Evolutionary conservation across 2,113 vertebrate genomes (phyloP).

Genomic region (Dolichallabes microphthalmus): DNA sequence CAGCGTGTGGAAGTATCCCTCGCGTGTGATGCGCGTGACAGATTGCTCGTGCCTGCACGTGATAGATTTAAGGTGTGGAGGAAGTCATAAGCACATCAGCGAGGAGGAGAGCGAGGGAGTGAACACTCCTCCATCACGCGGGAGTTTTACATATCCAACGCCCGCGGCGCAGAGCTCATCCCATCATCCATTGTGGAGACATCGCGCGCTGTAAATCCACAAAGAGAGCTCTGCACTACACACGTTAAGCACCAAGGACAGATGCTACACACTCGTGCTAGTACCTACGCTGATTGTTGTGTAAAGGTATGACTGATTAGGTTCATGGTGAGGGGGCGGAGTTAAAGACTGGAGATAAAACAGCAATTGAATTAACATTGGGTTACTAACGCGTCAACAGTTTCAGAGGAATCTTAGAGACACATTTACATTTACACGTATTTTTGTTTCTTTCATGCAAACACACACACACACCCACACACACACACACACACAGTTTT

Average conservation of each 20-base stretch:
- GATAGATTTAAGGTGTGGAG: slow-evolving; percentile 55
- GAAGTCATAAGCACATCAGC: slow-evolving; percentile 55
- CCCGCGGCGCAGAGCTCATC: slow-evolving; percentile 40
- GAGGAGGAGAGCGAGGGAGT: slow-evolving; percentile 20
- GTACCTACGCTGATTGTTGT: not conserved
- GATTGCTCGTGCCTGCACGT: slow-evolving; percentile 36
- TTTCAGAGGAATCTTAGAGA: not conserved
- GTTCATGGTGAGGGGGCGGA: not conserved
- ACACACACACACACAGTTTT: not conserved
- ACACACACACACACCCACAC: slow-evolving; percentile 2
- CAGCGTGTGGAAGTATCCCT: slow-evolving; percentile 45
- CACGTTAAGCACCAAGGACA: slow-evolving; percentile 42
- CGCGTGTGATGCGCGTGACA: slow-evolving; percentile 46
- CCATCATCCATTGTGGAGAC: slow-evolving; percentile 52
- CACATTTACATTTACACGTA: not conserved
- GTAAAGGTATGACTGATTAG: not conserved
- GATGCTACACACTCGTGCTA: not conserved
- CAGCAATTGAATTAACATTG: not conserved
- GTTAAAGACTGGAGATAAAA: not conserved
- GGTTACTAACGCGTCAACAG: not conserved
- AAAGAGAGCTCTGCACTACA: slow-evolving; percentile 45
- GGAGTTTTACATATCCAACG: slow-evolving; percentile 51
- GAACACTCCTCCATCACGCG: slow-evolving; percentile 47
- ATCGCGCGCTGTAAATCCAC: slow-evolving; percentile 45
- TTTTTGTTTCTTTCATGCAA: not conserved